Evolutionary conservation across 2,797 vertebrate genomes (phyloP), one percentile per base, ranked within the genome.

Genomic region (Prunella strophiata): DNA sequence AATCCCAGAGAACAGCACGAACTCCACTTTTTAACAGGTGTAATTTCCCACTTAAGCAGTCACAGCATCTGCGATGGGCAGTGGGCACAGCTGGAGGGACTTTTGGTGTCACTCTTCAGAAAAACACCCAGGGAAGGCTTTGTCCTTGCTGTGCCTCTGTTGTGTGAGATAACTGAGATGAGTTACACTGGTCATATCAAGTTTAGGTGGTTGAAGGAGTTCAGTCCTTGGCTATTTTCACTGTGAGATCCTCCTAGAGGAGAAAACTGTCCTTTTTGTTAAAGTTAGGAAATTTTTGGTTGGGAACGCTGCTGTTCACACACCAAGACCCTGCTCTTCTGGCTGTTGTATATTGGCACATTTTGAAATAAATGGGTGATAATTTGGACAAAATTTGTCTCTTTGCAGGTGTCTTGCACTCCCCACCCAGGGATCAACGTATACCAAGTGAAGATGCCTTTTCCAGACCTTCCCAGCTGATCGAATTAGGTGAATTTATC

Each of bases 351-450:
- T 32, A 7, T 0, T n/a, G 59, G 26, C 8, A 30, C 7, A 47
- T 25, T 17, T 25, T 65, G 36, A 80, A 88, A 79, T 16, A 71
- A 65, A 57, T 0, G 1, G 34, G 27, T 3, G 20, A 7, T 15
- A 23, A 23, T 34, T 55, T 59, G 34, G 40, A 58, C 27, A 17
- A 70, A 45, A 70, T 27, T 36, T 43, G 17, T 52, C 42, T 52
- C 8, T 83, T 71, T 65, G 59, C 34, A 43, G 0, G 7, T 15
- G 5, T 15, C 4, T 4, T 42, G 20, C 1, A 2, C 47, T 58
- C 34, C 59, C 34, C 21, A 80, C 14, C 1, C 21, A 3, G 25
- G 32, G 48, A 48, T 15, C 0, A 0, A 29, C 0, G 0, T 6
- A 32, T 22, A 16, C 58, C 43, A 18, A 13, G 4, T 1, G 19